Percentiles rank a stretch among this genome's conserved stretches.
Evolutionary conservation across 2,113 vertebrate genomes (phyloP).

Genomic region (Barnardius zonarius): DNA sequence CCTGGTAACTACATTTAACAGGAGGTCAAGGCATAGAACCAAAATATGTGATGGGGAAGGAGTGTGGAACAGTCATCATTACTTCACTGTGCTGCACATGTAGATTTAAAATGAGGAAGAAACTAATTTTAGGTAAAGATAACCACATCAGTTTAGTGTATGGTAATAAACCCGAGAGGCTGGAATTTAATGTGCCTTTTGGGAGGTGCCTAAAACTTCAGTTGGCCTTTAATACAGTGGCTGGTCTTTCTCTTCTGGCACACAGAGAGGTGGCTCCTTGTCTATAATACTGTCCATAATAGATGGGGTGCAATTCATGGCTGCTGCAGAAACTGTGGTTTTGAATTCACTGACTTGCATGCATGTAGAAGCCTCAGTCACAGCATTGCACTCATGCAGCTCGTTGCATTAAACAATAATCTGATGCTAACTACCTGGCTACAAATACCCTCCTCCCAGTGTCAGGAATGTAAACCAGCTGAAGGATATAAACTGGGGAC

Average conservation of each 20-base stretch:
- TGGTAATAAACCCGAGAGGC: background rate
- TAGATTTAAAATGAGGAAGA: background rate
- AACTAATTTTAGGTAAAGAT: slow-evolving; percentile 1
- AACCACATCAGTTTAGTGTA: background rate
- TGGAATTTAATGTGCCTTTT: background rate
- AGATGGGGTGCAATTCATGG: background rate
- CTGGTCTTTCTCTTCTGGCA: background rate
- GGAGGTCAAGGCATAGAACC: background rate
- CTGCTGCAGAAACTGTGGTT: background rate
- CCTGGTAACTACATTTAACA: background rate
- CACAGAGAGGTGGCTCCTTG: background rate
- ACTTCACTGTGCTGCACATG: background rate
- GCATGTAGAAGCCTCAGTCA: background rate
- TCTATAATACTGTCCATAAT: background rate
- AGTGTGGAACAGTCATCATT: background rate
- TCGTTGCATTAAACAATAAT: slow-evolving; percentile 3
- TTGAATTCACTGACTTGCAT: background rate
- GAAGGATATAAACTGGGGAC: background rate
- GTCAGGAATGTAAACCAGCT: slow-evolving; percentile 5
- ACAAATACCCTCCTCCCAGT: background rate
- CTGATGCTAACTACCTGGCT: background rate
- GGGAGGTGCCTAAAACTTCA: background rate
- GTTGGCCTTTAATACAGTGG: background rate
- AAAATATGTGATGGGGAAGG: background rate
- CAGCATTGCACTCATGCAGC: background rate